Evolutionary conservation across 2,888 invertebrate species (phyloP).

Genomic region (Molanna angustata): DNA sequence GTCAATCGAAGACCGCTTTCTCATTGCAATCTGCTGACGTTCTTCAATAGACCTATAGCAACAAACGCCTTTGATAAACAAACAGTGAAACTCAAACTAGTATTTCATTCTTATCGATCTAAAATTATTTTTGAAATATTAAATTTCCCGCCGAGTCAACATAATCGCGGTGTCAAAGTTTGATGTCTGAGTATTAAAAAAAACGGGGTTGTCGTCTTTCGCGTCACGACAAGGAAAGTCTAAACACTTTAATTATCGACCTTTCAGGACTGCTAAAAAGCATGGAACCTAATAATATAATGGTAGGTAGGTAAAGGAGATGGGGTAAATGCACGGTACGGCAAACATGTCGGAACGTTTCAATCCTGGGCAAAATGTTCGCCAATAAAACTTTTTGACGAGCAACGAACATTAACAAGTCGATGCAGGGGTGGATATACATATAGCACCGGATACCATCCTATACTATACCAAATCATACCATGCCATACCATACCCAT

Average conservation of each 20-base stretch:
- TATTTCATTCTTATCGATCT: too few relatives aligned
- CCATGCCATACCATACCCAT: too few relatives aligned
- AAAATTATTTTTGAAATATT: too few relatives aligned
- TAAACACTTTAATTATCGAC: slow-evolving; percentile 18
- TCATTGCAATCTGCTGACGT: too few relatives aligned
- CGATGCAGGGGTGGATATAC: too few relatives aligned
- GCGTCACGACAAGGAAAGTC: slow-evolving; percentile 5
- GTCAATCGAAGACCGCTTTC: too few relatives aligned
- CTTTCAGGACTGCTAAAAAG: slow-evolving; percentile 19
- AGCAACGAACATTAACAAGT: slow-evolving; percentile 18
- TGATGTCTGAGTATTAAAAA: slow-evolving; percentile 5
- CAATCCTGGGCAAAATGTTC: slow-evolving; percentile 16
- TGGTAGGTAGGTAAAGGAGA: slow-evolving; percentile 3
- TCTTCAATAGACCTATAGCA: too few relatives aligned
- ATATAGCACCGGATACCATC: too few relatives aligned
- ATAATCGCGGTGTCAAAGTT: background rate
- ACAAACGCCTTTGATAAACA: too few relatives aligned
- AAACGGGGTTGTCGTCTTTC: slow-evolving; percentile 1
- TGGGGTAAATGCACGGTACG: slow-evolving; percentile 16
- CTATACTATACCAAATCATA: too few relatives aligned
- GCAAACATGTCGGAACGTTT: slow-evolving; percentile 17
- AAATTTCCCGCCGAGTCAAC: background rate
- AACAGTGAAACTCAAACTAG: too few relatives aligned
- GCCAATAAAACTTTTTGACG: slow-evolving; percentile 26
- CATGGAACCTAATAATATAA: background rate